Evolutionary conservation across 1,140 invertebrate species (phyloP).

Genomic region (Formica selysi): DNA sequence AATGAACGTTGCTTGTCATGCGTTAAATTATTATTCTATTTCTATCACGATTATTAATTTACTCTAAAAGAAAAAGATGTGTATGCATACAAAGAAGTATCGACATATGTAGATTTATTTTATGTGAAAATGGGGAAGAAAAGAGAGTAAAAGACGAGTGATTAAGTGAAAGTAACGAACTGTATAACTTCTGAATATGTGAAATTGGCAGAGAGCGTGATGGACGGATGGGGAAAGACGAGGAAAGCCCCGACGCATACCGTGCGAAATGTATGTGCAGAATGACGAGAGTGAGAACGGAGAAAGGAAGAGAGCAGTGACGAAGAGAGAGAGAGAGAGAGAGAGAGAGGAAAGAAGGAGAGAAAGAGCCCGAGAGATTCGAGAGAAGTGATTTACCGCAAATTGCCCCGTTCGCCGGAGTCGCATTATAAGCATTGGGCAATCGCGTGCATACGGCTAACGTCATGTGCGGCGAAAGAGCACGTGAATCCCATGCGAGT

Average conservation of each 20-base stretch:
- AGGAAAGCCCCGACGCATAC: conserved; percentile 1
- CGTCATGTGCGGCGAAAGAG: conserved; percentile 79
- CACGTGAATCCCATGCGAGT: conserved; percentile 76
- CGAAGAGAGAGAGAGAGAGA: conserved; percentile 18
- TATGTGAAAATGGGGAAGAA: not conserved
- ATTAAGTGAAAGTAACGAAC: conserved; percentile 54
- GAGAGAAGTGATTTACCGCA: conserved; percentile 83
- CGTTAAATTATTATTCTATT: conserved; percentile 21
- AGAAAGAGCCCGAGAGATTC: conserved; percentile 20
- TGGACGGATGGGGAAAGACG: conserved; percentile 24
- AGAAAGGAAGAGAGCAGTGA: conserved; percentile 35
- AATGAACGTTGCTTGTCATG: conserved; percentile 39
- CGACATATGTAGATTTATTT: not conserved
- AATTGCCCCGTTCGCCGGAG: conserved; percentile 80
- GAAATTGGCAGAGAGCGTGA: conserved; percentile 46
- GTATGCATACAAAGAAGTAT: not conserved
- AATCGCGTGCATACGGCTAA: conserved; percentile 79
- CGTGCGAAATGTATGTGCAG: conserved; percentile 28
- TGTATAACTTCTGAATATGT: conserved; percentile 41
- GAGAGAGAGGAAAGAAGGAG: not conserved
- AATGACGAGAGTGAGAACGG: conserved; percentile 53
- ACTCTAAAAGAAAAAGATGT: not conserved
- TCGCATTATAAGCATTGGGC: conserved; percentile 80
- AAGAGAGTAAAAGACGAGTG: not conserved
- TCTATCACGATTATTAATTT: conserved; percentile 16